These are phyloP conservation scores for Ridgeia piscesae DNA, from an alignment of 1,140 invertebrate genomes.

Conservation along the genomic window DNA sequence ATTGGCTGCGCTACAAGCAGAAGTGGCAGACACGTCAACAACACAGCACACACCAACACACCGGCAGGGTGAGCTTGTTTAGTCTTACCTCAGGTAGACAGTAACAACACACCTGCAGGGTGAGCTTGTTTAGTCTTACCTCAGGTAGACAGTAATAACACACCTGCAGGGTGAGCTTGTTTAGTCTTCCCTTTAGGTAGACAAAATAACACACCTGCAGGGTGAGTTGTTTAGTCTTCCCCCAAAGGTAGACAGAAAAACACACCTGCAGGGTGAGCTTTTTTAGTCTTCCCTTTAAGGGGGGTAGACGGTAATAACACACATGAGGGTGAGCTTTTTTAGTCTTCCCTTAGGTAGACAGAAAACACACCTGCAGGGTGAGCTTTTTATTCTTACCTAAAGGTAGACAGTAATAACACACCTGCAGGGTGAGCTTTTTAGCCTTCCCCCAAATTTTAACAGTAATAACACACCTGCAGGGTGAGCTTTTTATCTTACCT, in stretches of 20 bases:
- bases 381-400: no score
- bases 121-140: no score
- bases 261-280: neutral
- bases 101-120: no score
- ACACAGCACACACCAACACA: neutral
- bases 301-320: no score
- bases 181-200: neutral
- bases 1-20: slow-evolving; percentile 2
- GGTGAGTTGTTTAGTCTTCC: neutral
- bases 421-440: no score
- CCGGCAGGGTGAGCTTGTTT: no score
- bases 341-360: neutral
- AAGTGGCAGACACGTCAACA: neutral
- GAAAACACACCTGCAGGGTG: neutral
- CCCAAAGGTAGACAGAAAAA: neutral
- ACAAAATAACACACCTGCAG: neutral
- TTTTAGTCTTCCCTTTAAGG: neutral
- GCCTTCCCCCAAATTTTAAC: no score
- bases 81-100: no score
- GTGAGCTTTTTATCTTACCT: no score
- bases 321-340: no score
- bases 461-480: no score
- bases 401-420: no score
- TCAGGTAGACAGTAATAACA: neutral
- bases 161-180: neutral